Base-by-base conservation (phyloP, 2,888 invertebrate genomes). In the Pediacus dermestoides region DNA sequence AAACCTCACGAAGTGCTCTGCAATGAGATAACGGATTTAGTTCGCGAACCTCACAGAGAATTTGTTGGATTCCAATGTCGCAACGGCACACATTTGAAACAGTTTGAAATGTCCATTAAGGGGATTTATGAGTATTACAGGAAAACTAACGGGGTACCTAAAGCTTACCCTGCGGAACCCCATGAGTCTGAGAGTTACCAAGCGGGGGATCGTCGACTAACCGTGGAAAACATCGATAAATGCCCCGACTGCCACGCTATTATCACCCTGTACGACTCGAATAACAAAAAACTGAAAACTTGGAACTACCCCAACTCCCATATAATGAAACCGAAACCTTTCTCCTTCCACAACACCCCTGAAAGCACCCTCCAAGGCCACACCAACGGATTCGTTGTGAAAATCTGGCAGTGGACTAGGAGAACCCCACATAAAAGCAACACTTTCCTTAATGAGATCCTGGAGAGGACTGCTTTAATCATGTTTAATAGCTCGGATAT, bases 341-440 rank as follows among this genome's bases (percentile, higher is more conserved):
- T 86, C 68, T 74, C 75, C 2, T 80, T 82, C 52, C 71, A 74
- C 47, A 71, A 74, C 44, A 57, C 63, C 14, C 35, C 57, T 58
- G 37, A 58, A 40, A 28, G 45, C 14, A 55, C 61, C 2, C 48
- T 67, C 2, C 74, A 75, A 52, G 72, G 74, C 0, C 74, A 77
- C 30, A 76, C 84, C 45, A 74, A 80, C 33, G 88, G 88, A 0
- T 88, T 87, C 67, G 82, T 85, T 10, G 69, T 88, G 52, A 88
- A 88, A 72, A 82, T 87, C 67, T 88, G 88, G 88, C 82, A 85
- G 58, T 88, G 85, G 85, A 76, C 75, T 46, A 74, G 54, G 10
- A 35, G 46, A 16, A 37, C 46, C 11, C 13, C 11, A 14, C 8
- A 39, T 34, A 35, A 55, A 54, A 39, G 31, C 50, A 16, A 44